phyloP scores from a whole-genome alignment of 2,797 vertebrate species.

The Bucorvus abyssinicus region DNA sequence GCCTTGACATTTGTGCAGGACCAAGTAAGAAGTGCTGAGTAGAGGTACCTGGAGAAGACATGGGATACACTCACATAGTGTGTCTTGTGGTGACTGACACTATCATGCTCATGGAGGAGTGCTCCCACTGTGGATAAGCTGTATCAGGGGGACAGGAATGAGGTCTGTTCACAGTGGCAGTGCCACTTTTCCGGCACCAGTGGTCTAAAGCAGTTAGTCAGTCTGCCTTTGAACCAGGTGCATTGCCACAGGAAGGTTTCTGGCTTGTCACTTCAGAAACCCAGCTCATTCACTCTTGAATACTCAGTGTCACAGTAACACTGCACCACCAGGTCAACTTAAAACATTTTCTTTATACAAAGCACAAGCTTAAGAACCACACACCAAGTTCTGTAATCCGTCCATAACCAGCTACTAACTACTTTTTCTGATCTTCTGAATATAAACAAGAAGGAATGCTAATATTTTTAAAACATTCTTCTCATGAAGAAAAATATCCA shows the following conservation, averaged over 20 bases:
- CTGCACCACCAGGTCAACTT: neutral
- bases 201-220: neutral
- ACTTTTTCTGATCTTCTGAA: neutral
- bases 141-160: neutral
- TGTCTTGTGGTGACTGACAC: neutral
- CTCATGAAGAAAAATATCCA: neutral
- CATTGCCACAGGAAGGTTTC: neutral
- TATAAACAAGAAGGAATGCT: neutral
- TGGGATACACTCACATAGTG: neutral
- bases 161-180: neutral
- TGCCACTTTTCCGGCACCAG: neutral
- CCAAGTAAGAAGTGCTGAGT: neutral
- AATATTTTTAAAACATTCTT: neutral
- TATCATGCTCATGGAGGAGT: neutral
- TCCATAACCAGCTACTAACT: neutral
- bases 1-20: neutral
- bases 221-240: neutral
- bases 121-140: neutral
- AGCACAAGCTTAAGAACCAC: neutral
- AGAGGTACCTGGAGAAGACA: fast-evolving
- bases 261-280: neutral
- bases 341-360: neutral
- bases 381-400: neutral
- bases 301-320: neutral
- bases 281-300: neutral